Evolutionary conservation across 2,113 vertebrate genomes (phyloP).

Genomic region (Myotis brandtii): DNA sequence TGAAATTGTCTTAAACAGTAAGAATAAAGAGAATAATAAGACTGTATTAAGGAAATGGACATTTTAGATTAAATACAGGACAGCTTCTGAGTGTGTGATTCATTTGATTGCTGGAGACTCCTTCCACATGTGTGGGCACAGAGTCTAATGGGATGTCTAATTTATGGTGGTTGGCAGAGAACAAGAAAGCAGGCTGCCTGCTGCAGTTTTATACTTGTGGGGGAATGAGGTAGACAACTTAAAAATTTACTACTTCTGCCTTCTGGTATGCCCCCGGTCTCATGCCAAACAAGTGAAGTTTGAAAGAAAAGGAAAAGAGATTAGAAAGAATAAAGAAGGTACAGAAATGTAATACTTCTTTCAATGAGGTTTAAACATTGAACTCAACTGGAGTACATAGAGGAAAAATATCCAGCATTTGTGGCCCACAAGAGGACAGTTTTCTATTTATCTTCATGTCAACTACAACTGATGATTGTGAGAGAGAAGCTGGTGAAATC

Average conservation of each 20-base stretch:
- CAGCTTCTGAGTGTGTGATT: background rate
- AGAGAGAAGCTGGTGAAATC: slow-evolving; percentile 44
- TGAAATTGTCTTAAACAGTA: slow-evolving; percentile 37
- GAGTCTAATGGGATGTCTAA: slow-evolving; percentile 12
- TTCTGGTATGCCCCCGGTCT: slow-evolving; percentile 22
- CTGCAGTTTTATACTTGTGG: background rate
- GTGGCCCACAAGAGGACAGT: background rate
- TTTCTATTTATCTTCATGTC: slow-evolving; percentile 37
- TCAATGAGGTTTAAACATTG: slow-evolving; percentile 60
- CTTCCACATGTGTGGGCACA: background rate
- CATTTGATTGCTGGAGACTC: background rate
- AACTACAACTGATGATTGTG: background rate
- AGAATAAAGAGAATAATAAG: slow-evolving; percentile 25
- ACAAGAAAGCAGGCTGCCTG: background rate
- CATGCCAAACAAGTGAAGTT: slow-evolving; percentile 7
- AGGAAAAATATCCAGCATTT: slow-evolving; percentile 15
- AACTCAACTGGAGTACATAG: slow-evolving; percentile 13
- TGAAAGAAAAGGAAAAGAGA: slow-evolving; percentile 62
- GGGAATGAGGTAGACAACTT: slow-evolving; percentile 28
- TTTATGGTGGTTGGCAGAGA: slow-evolving; percentile 4
- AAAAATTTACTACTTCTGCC: slow-evolving; percentile 40
- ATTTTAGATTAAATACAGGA: slow-evolving; percentile 24
- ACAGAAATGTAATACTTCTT: slow-evolving; percentile 31
- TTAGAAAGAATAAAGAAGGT: slow-evolving; percentile 50
- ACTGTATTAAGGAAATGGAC: background rate